Conservation (phyloP, 2,797 vertebrate genomes). For the Xerus rutilus region DNA sequence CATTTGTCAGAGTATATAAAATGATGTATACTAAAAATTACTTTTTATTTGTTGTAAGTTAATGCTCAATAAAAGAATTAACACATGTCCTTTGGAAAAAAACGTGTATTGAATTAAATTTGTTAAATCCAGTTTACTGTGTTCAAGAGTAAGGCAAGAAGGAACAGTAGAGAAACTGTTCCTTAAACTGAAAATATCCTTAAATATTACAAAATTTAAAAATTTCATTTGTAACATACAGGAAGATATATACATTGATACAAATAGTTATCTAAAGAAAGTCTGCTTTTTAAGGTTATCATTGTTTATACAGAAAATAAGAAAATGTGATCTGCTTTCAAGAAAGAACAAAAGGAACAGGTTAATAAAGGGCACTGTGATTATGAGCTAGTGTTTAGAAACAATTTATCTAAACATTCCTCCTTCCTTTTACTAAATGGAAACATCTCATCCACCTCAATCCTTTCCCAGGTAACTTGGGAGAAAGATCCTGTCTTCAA, state of each 20-base stretch:
- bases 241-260: background rate
- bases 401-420: background rate
- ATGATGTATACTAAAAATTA: background rate
- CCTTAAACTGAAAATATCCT: background rate
- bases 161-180: background rate
- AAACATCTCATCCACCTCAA: background rate
- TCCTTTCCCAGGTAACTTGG: background rate
- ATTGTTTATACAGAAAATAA: conserved; percentile 23
- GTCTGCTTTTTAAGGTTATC: background rate
- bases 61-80: conserved; percentile 15
- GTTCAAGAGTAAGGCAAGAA: background rate
- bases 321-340: conserved; percentile 9
- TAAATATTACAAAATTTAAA: background rate
- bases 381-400: background rate
- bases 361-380: background rate
- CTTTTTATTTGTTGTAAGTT: background rate
- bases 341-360: background rate
- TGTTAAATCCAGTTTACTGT: background rate
- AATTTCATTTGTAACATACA: background rate
- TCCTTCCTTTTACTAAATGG: background rate
- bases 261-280: background rate
- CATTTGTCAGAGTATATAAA: background rate
- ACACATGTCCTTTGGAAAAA: background rate
- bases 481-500: background rate
- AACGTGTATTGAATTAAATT: background rate